Evolutionary conservation across 2,113 vertebrate genomes (phyloP), one percentile per base, ranked within the genome.

Genomic region (Oxyruncus cristatus): DNA sequence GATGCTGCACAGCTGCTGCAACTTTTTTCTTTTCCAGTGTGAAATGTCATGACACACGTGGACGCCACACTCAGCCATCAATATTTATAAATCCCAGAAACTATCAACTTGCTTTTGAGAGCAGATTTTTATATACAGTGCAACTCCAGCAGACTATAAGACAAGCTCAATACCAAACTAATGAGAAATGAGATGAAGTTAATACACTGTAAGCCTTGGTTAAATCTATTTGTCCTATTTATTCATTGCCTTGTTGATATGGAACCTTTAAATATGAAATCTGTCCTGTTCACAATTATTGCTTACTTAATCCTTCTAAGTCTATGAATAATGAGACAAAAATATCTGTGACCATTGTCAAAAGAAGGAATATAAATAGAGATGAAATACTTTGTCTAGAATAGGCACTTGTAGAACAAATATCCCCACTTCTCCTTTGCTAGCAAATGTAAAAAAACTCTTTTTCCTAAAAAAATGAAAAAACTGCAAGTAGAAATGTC

Each of bases 151-250:
- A 91, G 61, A 84, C 41, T 88, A 10, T 80, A 76, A 92, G 59
- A 67, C 62, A 95, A 92, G 28, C 82, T 94, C 3, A 0, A 74
- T 86, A 83, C 33, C 47, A 65, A 84, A 84, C 50, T 95, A 96
- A 97, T 77, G 73, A 96, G 80, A 93, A 97, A 85, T 18, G 50
- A 92, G 86, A 83, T 42, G 28, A 84, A 91, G 76, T 86, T 93
- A 96, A 95, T 93, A 84, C 61, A 91, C 35, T 84, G 65, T 84
- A 92, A 95, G 86, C 80, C 72, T 86, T 74, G 11, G 55, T 35
- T 93, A 91, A 95, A 86, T 78, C 86, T 91, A 30, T 86, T 93
- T 85, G 50, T 91, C 79, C 65, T 93, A 59, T 91, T 92, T 91
- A 63, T 89, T 71, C 89, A 81, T 46, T 74, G 70, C 74, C 68